Base-by-base conservation (phyloP, 2,888 invertebrate species). In the Lycaena phlaeas region DNA sequence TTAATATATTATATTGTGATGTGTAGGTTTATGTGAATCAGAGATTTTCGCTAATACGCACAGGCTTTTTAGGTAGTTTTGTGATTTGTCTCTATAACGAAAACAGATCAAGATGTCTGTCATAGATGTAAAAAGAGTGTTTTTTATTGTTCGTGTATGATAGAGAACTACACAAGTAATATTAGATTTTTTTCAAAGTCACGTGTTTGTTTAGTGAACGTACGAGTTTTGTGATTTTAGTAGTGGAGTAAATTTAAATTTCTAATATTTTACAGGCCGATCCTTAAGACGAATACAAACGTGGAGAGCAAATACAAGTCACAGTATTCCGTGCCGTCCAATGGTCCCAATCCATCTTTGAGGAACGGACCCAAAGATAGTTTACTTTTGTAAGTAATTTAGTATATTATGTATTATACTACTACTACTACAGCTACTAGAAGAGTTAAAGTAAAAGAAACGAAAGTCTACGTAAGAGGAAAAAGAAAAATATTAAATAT, bases 321-420 rank as follows among this genome's bases (percentile, higher is more conserved):
- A 0, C 72, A 81, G 31, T 88, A 87, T 59, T 59, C 87, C 42
- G 68, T 74, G 11, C 78, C 82, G 46, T 86, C 89, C 3, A 65
- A 71, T 38, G 96, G 96, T 14, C 90, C 93, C 15, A 91, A 95
- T 75, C 68, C 88, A 1, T 72, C 85, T 29, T 75, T 92, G n/a
- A 79, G 87, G n/a, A 90, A 90, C 60, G 96, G 96, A 39, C 90
- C 95, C 0, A 89, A 93, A 62, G 92, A 93, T 57, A 88, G 88
- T 54, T 70, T 94, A 15, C 78, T 95, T 18, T 68, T 95, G 95
- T 95, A 86, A 87, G 91, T 88, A 22, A 60, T 42, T 38, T 28
- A 7, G 38, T 37, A 10, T 10, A 3, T 15, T 25, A 26, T 10
- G 14, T 9, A n/a, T n/a, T n/a, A n/a, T n/a, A n/a, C n/a, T n/a